Conservation (phyloP, 2,113 vertebrate genomes). For the Apteryx mantelli region DNA sequence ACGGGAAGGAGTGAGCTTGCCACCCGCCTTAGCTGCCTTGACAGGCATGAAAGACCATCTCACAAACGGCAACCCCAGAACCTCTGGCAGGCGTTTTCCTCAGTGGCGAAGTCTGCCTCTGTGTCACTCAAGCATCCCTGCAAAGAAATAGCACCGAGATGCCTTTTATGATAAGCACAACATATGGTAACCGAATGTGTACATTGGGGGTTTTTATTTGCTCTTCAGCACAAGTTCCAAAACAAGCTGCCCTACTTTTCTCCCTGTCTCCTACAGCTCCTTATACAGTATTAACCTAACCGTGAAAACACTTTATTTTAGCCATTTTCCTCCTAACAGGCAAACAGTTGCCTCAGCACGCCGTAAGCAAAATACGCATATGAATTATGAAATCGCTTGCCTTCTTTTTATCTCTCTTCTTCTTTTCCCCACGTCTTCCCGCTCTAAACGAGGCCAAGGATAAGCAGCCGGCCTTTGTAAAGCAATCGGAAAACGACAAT, state of each 20-base stretch:
- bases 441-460: background rate
- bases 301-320: background rate
- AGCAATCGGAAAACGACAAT: background rate
- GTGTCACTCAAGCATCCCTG: conserved; percentile 25
- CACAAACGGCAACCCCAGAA: background rate
- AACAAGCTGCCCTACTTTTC: conserved; percentile 57
- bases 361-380: conserved; percentile 11
- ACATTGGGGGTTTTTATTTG: conserved; percentile 60
- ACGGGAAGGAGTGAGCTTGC: background rate
- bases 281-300: background rate
- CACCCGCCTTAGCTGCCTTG: background rate
- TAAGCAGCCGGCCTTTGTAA: background rate
- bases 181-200: conserved; percentile 61
- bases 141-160: background rate
- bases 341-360: conserved; percentile 13
- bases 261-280: background rate
- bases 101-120: background rate
- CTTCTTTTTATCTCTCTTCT: background rate
- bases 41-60: background rate
- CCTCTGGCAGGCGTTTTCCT: background rate
- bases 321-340: background rate
- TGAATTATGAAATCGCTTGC: background rate
- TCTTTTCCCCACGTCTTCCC: background rate
- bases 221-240: conserved; percentile 42
- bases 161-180: conserved; percentile 28